A percentile compares a stretch with the other conserved stretches of the same genome.
Evolutionary conservation across 23 tunicate genomes (phyloP).

Genomic region (Halocynthia aurantium): DNA sequence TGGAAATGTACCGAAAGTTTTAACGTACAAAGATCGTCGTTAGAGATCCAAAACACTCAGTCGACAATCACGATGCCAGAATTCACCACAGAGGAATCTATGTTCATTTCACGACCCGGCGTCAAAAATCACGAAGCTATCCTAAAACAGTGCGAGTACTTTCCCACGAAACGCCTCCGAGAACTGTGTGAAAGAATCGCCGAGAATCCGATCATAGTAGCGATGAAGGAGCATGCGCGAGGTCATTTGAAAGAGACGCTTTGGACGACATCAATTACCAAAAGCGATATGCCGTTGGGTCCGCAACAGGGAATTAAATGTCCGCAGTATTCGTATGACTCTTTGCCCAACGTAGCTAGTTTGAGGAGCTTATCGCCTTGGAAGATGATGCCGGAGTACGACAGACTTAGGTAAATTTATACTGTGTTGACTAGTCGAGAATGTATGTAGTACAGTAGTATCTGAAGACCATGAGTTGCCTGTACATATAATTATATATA

Average conservation of each 20-base stretch:
- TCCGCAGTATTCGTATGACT: constrained; percentile 10
- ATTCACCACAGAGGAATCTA: constrained; percentile 17
- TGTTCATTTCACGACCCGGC: constrained; percentile 20
- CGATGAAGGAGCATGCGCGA: constrained; percentile 16
- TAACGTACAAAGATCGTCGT: neutral
- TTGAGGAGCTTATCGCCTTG: constrained; percentile 23
- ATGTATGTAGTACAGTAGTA: too few relatives aligned
- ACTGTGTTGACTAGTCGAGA: too few relatives aligned
- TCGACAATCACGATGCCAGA: constrained; percentile 15
- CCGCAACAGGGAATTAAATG: constrained; percentile 9
- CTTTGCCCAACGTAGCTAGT: neutral
- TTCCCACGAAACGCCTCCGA: constrained; percentile 10
- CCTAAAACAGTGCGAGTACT: constrained; percentile 14
- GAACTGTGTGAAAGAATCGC: constrained; percentile 20
- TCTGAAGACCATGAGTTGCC: too few relatives aligned
- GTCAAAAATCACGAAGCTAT: constrained; percentile 30
- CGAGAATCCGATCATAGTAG: constrained; percentile 25
- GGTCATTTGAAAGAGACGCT: constrained; percentile 10
- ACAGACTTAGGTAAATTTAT: constrained; percentile 9
- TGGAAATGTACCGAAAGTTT: neutral
- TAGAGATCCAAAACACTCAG: constrained; percentile 7
- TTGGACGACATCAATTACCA: constrained; percentile 6
- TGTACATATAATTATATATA: too few relatives aligned
- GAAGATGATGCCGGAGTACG: constrained; percentile 11
- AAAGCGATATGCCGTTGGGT: constrained; percentile 7